phyloP scores from a whole-genome alignment of 2,797 vertebrate species.

The Otolemur crassicaudatus region DNA sequence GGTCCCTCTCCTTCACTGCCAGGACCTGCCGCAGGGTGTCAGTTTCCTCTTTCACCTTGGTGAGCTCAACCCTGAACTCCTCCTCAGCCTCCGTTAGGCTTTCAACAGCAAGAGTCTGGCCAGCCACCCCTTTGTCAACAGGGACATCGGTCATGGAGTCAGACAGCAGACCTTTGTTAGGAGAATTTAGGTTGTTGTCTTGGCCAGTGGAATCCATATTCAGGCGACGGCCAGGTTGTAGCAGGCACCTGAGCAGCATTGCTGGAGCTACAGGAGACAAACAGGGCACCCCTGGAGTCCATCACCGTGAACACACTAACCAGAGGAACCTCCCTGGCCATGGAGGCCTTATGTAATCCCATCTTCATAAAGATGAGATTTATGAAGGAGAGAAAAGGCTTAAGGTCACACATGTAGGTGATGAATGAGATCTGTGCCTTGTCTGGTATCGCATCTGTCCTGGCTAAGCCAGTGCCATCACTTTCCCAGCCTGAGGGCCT shows the following conservation, averaged over 20 bases:
- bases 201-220: no score
- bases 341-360: no score
- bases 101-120: conserved; percentile 86
- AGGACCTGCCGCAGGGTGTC: no score
- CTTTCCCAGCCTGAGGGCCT: neutral
- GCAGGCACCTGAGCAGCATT: no score
- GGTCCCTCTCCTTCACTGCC: no score
- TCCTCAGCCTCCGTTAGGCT: conserved; percentile 94
- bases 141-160: conserved; percentile 91
- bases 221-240: no score
- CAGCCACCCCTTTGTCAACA: conserved; percentile 85
- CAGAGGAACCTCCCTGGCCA: no score
- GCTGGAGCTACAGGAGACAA: no score
- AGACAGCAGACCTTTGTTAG: conserved; percentile 94
- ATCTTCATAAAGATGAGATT: neutral
- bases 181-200: conserved; percentile 99
- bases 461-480: neutral
- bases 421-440: neutral
- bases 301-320: no score
- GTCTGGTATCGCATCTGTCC: neutral
- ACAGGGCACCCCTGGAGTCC: no score
- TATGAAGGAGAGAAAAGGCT: neutral
- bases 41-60: conserved; percentile 88
- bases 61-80: conserved; percentile 92
- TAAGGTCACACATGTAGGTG: neutral